Base-by-base conservation (phyloP, 2,797 vertebrate species). In the Gymnocypris eckloni region DNA sequence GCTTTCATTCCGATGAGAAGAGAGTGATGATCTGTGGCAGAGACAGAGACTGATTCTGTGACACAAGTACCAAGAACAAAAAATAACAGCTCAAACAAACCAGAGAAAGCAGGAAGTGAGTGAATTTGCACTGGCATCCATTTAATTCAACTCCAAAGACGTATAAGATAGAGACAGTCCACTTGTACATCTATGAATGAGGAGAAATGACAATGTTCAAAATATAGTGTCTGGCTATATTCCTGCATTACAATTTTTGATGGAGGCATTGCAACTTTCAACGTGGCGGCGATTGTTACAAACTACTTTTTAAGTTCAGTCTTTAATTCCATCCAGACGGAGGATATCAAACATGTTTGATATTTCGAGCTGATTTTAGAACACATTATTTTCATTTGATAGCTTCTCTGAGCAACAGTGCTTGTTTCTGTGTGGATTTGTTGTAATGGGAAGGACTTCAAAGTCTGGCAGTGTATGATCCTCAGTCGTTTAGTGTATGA, bases 1-100 rank as follows among this genome's bases (percentile, higher is more conserved):
- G 77, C 84, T 41, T 86, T 86, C 59, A 86, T 86, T 75, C 84
- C 15, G 78, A 86, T 75, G 84, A 73, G 84, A 86, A 75, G 69
- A 61, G 77, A 86, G 69, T 66, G 79, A 86, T 86, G 84, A 75
- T 81, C 78, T 86, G 84, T 86, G 70, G 79, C 28, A 61, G 28
- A 80, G 54, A 81, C 78, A 78, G 61, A 72, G 70, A 41, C 78
- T 20, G 79, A 81, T 86, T 86, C 78, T 81, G 70, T 73, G 84
- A 75, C 69, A 66, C 84, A 67, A 67, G 59, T 86, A 81, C 56
- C 41, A 45, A 75, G 54, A 80, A 81, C 50, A 86, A 59, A 82
- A 73, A 81, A 79, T 59, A 70, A 59, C 70, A 45, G 59, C 56
- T 66, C 25, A 48, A 9, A 72, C 33, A 61, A 85, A 85, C n/a